Conservation (phyloP, 1,140 invertebrate genomes). For the Lepidostoma basale region DNA sequence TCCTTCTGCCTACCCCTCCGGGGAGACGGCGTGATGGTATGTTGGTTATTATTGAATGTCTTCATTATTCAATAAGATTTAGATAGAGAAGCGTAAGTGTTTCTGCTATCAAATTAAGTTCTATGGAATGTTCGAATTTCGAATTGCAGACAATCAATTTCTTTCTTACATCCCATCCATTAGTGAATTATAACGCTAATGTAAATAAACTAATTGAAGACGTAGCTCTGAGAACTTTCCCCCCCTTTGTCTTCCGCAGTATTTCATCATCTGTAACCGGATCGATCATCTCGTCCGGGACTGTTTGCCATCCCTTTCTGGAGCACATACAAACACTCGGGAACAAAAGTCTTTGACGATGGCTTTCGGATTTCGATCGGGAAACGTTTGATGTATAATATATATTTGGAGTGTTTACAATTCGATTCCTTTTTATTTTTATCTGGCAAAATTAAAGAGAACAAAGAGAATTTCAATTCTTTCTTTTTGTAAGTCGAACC, state of each 20-base stretch:
- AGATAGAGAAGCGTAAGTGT: too few relatives aligned
- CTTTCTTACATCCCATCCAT: neutral
- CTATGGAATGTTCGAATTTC: too few relatives aligned
- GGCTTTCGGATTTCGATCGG: neutral
- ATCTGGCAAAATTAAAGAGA: neutral
- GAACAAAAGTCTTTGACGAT: constrained; percentile 8
- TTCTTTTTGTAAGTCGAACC: too few relatives aligned
- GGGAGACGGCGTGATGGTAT: too few relatives aligned
- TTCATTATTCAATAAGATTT: too few relatives aligned
- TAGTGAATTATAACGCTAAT: neutral
- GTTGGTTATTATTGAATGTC: too few relatives aligned
- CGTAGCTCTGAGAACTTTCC: neutral
- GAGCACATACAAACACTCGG: neutral
- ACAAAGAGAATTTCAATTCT: neutral
- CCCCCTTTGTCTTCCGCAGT: too few relatives aligned
- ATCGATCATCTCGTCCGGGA: neutral
- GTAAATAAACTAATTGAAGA: neutral
- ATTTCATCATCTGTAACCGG: neutral
- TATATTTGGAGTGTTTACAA: neutral
- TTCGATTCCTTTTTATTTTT: neutral
- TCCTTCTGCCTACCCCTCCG: too few relatives aligned
- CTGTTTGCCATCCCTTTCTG: neutral
- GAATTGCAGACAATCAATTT: too few relatives aligned
- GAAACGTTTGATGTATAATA: neutral
- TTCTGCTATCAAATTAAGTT: too few relatives aligned